These are phyloP conservation scores for Sympetrum striolatum DNA, from an alignment of 2,888 invertebrate genomes.

Conservation along the genomic window DNA sequence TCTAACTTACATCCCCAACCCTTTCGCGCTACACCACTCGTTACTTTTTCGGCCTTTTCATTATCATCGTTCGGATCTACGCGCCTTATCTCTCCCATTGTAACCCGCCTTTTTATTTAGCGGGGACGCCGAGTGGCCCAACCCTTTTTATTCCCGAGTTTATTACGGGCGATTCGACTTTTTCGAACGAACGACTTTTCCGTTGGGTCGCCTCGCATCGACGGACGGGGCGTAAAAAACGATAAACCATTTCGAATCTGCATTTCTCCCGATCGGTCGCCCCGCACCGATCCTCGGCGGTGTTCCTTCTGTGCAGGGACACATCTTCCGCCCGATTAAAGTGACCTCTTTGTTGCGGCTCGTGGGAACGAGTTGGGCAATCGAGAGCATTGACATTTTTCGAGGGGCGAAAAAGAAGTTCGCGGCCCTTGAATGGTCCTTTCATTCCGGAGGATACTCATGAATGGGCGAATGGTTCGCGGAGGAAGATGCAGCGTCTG, in stretches of 20 bases:
- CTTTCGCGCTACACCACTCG: not conserved
- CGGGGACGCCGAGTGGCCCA: not conserved
- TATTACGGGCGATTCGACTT: not conserved
- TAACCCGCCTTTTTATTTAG: not conserved
- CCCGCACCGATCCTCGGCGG: not conserved
- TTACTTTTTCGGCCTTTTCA: not conserved
- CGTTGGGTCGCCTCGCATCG: not conserved
- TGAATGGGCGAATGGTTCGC: too few relatives aligned
- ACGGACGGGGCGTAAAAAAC: not conserved
- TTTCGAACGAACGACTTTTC: not conserved
- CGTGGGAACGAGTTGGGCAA: not conserved
- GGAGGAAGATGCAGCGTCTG: too few relatives aligned
- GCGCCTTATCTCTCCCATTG: slow-evolving; percentile 12
- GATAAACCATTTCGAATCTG: not conserved
- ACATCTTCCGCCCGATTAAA: not conserved
- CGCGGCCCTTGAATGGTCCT: not conserved
- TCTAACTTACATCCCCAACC: not conserved
- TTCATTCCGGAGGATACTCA: too few relatives aligned
- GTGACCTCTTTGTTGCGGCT: not conserved
- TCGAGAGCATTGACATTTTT: not conserved
- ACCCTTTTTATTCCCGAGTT: not conserved
- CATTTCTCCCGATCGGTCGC: not conserved
- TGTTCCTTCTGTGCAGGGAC: not conserved
- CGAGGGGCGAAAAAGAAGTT: not conserved
- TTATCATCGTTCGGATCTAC: not conserved